Percentiles rank a stretch among this genome's conserved stretches.
Conservation (phyloP, 2,113 vertebrate genomes). For the Coryphaenoides rupestris region DNA sequence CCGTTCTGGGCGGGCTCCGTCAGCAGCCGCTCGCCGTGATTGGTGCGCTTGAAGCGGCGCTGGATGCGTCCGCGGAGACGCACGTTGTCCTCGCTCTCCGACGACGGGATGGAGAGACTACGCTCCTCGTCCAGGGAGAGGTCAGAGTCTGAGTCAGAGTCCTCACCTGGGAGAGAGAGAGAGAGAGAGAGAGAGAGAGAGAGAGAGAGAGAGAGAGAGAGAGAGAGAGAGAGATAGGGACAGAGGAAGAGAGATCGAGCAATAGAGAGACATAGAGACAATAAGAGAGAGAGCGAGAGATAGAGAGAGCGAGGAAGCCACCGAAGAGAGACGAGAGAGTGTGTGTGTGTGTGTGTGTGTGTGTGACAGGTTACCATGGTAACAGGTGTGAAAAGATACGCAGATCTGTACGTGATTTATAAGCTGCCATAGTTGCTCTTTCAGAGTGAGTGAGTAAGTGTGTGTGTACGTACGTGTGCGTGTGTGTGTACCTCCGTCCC, state of each 20-base stretch:
- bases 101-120: conserved; percentile 94
- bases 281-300: not conserved
- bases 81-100: conserved; percentile 94
- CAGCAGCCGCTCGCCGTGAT: conserved; percentile 90
- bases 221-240: not conserved
- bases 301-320: no score
- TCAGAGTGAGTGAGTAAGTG: not conserved
- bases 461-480: conserved; percentile 11
- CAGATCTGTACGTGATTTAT: no score
- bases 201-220: not conserved
- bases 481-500: conserved; percentile 83
- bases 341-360: no score
- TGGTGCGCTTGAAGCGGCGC: conserved; percentile 85
- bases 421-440: no score
- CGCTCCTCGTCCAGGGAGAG: conserved; percentile 94
- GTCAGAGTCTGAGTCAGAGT: conserved; percentile 93
- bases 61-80: conserved; percentile 89
- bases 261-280: not conserved
- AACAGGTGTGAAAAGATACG: no score
- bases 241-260: not conserved
- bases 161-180: conserved; percentile 75
- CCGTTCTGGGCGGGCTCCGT: conserved; percentile 80
- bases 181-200: not conserved
- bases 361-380: no score
- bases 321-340: no score